Evolutionary conservation across 2,888 invertebrate genomes (phyloP).

Genomic region (Hololepta plana): DNA sequence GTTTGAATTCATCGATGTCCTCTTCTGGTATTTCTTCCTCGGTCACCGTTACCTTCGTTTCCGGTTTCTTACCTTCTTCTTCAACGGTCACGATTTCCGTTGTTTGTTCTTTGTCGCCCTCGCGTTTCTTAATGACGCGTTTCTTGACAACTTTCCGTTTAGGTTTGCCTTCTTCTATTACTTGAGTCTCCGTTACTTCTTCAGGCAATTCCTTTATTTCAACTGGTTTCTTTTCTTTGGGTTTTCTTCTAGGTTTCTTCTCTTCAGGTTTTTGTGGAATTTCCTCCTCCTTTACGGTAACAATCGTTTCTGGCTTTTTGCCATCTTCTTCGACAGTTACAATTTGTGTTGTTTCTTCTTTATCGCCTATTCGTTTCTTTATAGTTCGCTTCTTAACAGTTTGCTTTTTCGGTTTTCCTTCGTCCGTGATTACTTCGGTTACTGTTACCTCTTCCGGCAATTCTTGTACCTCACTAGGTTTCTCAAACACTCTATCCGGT

Average conservation of each 20-base stretch:
- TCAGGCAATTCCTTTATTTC: conserved; percentile 17
- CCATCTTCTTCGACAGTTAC: conserved; percentile 18
- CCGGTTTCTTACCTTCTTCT: conserved; percentile 14
- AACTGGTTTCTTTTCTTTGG: conserved; percentile 9
- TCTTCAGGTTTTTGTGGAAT: conserved; percentile 22
- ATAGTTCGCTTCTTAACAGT: conserved; percentile 21
- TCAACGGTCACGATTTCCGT: conserved; percentile 15
- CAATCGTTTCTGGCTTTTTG: conserved; percentile 16
- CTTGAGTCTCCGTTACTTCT: conserved; percentile 12
- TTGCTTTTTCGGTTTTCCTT: conserved; percentile 13
- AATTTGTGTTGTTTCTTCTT: conserved; percentile 25
- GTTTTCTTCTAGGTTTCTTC: conserved; percentile 12
- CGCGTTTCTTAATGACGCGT: conserved; percentile 10
- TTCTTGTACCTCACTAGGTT: conserved; percentile 12
- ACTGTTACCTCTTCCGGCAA: conserved; percentile 14
- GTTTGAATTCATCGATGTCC: conserved; percentile 15
- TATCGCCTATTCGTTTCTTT: conserved; percentile 20
- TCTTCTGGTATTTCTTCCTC: conserved; percentile 23
- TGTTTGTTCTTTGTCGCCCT: conserved; percentile 14
- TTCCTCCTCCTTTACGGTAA: conserved; percentile 19
- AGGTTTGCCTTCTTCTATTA: conserved; percentile 6
- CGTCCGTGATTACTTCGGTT: conserved; percentile 17
- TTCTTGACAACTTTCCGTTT: conserved; percentile 9
- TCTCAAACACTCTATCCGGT: conserved; percentile 10
- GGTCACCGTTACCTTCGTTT: conserved; percentile 20